Evolutionary conservation across 1,140 invertebrate genomes (phyloP).

Genomic region (Gonioctena quinquepunctata): DNA sequence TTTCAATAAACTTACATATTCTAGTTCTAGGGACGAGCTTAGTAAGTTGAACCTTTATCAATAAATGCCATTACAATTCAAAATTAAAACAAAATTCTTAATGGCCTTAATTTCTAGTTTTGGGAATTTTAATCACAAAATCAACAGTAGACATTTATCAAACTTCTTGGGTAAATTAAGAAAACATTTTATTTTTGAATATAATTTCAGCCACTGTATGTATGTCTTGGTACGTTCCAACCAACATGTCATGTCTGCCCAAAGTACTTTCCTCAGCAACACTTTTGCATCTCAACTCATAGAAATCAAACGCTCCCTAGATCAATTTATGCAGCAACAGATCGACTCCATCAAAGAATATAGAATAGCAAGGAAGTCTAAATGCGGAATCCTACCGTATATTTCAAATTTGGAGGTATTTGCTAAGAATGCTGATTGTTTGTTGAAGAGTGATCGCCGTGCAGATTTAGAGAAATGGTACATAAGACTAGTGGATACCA

Average conservation of each 20-base stretch:
- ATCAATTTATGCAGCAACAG: conserved; percentile 89
- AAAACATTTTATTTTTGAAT: no score
- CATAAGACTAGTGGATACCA: conserved; percentile 78
- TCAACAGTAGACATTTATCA: no score
- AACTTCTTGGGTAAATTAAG: no score
- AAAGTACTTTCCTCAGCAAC: conserved; percentile 90
- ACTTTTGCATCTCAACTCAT: conserved; percentile 87
- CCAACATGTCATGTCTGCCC: conserved; percentile 87
- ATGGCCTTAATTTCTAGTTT: no score
- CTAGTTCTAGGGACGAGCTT: no score
- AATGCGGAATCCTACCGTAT: conserved; percentile 91
- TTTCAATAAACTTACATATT: no score
- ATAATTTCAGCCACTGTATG: conserved; percentile 87
- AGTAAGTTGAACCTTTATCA: no score
- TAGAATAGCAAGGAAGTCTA: conserved; percentile 68
- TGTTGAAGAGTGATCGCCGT: conserved; percentile 87
- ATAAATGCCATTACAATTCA: no score
- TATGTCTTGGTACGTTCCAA: conserved; percentile 87
- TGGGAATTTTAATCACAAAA: no score
- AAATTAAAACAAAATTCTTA: no score
- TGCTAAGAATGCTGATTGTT: conserved; percentile 81
- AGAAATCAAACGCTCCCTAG: conserved; percentile 93
- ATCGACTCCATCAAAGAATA: conserved; percentile 82
- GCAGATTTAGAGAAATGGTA: conserved; percentile 98
- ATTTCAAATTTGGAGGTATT: conserved; percentile 92